Evolutionary conservation across 2,113 vertebrate genomes (phyloP), one percentile per base, ranked within the genome.

Genomic region (Telmatochromis sp.): DNA sequence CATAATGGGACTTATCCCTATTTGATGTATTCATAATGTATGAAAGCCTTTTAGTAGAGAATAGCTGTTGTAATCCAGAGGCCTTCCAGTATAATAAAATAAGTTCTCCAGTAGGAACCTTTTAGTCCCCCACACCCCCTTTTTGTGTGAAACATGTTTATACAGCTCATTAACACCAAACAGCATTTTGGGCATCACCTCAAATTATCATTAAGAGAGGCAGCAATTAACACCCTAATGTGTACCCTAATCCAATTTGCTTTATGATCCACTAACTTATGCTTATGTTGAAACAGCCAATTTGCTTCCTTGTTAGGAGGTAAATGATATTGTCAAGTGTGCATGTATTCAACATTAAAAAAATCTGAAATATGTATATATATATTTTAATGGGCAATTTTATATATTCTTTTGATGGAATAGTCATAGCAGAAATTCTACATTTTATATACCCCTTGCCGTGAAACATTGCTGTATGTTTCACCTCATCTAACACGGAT

Each of bases 221-320:
- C 84, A 81, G 87, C 93, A 95, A 96, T 96, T 96, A 96, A 96
- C 95, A 95, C 87, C 90, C 90, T 92, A 92, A 93, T 93, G 94
- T 95, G 93, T 93, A 92, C 93, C 94, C 91, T 95, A 93, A 96
- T 96, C 95, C 95, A 96, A 96, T 97, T 95, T 96, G 94, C 92
- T 96, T 96, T 95, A 96, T 95, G 92, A 96, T 93, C 95, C 95
- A 95, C 93, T 95, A 95, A 96, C 93, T 94, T 95, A 94, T 95
- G 93, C 91, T 94, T 93, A 94, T 95, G 94, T 92, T 93, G 91
- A 91, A 96, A 93, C 93, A 95, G 91, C 82, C 94, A 95, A 95
- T 96, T 96, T 95, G 88, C 90, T 92, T 96, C 93, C 96, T 95
- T 96, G 96, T 96, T 96, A 95, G 93, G 91, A 95, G 95, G 90